Conservation (phyloP, 2,888 invertebrate species). For the Dasysyrphus tricinctus region DNA sequence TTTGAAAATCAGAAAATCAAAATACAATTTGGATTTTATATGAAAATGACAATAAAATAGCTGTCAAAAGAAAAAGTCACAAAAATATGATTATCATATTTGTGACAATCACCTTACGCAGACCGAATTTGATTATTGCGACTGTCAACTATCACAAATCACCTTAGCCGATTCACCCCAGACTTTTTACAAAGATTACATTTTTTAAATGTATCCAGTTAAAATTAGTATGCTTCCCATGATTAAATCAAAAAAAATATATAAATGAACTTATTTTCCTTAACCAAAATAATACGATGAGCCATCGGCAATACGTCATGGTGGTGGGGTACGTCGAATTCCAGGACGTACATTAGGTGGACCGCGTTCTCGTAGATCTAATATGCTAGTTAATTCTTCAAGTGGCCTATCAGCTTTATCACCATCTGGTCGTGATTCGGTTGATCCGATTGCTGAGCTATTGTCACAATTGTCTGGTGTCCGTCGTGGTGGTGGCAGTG, state of each 20-base stretch:
- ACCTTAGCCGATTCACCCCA: too few species aligned
- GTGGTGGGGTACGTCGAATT: constrained; percentile 89
- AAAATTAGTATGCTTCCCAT: too few species aligned
- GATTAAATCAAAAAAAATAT: not conserved
- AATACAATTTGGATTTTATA: too few species aligned
- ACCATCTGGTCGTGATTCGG: constrained; percentile 94
- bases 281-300: constrained; percentile 90
- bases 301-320: constrained; percentile 91
- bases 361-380: constrained; percentile 92
- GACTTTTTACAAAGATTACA: too few species aligned
- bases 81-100: too few species aligned
- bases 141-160: too few species aligned
- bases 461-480: constrained; percentile 97
- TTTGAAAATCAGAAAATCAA: too few species aligned
- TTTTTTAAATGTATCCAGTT: not conserved
- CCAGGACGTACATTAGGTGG: constrained; percentile 90
- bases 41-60: too few species aligned
- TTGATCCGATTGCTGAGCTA: constrained; percentile 98
- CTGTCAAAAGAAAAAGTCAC: too few species aligned
- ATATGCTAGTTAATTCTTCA: constrained; percentile 97
- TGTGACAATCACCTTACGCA: too few species aligned
- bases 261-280: constrained; percentile 80
- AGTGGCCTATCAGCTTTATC: constrained; percentile 93
- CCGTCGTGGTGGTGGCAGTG: constrained; percentile 86
- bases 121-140: too few species aligned